These are phyloP conservation scores for Cynopterus sphinx DNA, from an alignment of 2,797 vertebrate species.

Conservation along the genomic window DNA sequence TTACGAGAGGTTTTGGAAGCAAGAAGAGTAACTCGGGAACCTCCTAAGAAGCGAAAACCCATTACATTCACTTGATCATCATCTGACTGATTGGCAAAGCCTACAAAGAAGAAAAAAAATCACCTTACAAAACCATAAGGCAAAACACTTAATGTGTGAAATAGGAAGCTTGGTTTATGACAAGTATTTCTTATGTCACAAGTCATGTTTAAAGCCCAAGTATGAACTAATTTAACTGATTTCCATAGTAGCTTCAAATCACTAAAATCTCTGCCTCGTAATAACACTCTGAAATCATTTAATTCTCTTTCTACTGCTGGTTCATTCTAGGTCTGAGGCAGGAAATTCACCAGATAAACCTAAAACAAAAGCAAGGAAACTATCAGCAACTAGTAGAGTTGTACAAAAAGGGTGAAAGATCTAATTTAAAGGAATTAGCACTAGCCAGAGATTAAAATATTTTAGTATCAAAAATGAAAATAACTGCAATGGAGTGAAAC, in stretches of 20 bases:
- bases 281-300: not conserved
- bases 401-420: not conserved
- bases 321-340: not conserved
- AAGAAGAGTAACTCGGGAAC: constrained; percentile 91
- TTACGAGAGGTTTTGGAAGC: constrained; percentile 98
- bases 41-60: constrained; percentile 93
- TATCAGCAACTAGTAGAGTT: not conserved
- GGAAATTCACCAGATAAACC: not conserved
- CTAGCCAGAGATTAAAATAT: not conserved
- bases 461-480: not conserved
- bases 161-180: not conserved
- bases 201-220: not conserved
- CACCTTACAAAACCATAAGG: not conserved
- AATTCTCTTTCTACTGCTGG: not conserved
- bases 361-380: not conserved
- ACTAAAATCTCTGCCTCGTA: not conserved
- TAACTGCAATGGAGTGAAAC: not conserved
- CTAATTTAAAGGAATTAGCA: not conserved
- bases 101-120: constrained; percentile 81
- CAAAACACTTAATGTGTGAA: not conserved
- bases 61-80: constrained; percentile 92
- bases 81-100: constrained; percentile 89
- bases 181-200: not conserved
- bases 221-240: not conserved
- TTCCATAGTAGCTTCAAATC: not conserved